phyloP scores from a whole-genome alignment of 2,797 vertebrate genomes.

The Emys orbicularis region DNA sequence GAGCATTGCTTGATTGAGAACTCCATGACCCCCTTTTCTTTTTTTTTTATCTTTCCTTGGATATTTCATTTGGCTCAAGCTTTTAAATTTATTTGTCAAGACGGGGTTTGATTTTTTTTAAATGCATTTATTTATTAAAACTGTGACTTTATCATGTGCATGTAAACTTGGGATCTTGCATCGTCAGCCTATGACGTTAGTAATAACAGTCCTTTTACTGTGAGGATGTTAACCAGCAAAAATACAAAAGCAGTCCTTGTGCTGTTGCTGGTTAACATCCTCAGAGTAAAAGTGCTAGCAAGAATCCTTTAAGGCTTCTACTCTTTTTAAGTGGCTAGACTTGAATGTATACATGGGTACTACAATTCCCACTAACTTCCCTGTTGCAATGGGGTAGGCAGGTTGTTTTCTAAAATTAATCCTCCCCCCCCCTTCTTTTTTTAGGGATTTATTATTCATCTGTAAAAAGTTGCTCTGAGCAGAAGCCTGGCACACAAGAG shows the following conservation, averaged over 20 bases:
- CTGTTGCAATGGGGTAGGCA: not conserved
- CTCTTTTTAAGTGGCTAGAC: not conserved
- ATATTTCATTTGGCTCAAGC: not conserved
- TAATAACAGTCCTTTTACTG: not conserved
- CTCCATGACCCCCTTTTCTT: not conserved
- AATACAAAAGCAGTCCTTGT: not conserved
- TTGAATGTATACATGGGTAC: not conserved
- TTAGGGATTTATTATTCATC: not conserved
- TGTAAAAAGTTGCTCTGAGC: not conserved
- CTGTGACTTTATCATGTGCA: not conserved
- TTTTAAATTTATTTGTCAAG: not conserved
- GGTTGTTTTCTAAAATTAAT: not conserved
- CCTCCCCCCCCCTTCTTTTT: not conserved
- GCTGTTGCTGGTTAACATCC: not conserved
- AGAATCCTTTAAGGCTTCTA: not conserved
- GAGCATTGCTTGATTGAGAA: not conserved
- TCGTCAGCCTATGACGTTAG: not conserved
- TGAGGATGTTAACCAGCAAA: not conserved
- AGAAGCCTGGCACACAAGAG: not conserved
- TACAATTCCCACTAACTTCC: not conserved
- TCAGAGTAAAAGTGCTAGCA: not conserved
- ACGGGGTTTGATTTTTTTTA: not conserved
- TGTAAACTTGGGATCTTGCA: not conserved
- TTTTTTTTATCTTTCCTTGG: not conserved
- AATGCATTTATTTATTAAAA: not conserved